Conservation (phyloP, 2,113 vertebrate genomes). For the Pycnonotus jocosus region DNA sequence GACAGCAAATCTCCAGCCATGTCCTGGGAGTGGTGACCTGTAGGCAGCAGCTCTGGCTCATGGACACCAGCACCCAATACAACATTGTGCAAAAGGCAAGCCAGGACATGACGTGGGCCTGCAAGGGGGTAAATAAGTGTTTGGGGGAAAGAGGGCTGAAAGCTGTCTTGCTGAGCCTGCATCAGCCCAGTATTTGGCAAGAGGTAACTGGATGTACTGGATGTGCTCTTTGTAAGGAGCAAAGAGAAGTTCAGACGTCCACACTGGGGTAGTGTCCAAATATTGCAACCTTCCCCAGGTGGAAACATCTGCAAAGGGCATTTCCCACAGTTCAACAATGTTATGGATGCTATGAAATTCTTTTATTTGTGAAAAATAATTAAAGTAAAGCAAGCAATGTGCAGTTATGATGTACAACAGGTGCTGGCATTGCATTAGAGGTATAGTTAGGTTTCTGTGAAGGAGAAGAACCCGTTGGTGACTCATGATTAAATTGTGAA, state of each 20-base stretch:
- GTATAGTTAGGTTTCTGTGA: neutral
- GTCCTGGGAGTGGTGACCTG: fast-evolving
- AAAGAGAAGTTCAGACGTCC: neutral
- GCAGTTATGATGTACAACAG: neutral
- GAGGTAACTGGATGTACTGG: neutral
- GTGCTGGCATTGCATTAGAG: neutral
- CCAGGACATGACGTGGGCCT: neutral
- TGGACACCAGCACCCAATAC: fast-evolving
- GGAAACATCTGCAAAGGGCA: neutral
- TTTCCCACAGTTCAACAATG: neutral
- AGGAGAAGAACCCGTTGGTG: neutral
- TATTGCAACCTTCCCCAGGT: neutral
- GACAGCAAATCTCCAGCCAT: neutral
- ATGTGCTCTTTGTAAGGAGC: neutral
- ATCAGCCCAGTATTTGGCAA: neutral
- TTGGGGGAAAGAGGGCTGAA: neutral
- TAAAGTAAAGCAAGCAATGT: neutral
- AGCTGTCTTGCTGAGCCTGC: neutral
- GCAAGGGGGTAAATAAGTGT: neutral
- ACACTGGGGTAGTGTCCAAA: fast-evolving
- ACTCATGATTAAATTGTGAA: neutral
- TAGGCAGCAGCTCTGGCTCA: neutral
- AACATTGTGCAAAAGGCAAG: neutral
- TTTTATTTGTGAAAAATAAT: neutral
- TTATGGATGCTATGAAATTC: neutral